Evolutionary conservation across 2,888 invertebrate species (phyloP).

Genomic region (Lasioglossum vierecki): DNA sequence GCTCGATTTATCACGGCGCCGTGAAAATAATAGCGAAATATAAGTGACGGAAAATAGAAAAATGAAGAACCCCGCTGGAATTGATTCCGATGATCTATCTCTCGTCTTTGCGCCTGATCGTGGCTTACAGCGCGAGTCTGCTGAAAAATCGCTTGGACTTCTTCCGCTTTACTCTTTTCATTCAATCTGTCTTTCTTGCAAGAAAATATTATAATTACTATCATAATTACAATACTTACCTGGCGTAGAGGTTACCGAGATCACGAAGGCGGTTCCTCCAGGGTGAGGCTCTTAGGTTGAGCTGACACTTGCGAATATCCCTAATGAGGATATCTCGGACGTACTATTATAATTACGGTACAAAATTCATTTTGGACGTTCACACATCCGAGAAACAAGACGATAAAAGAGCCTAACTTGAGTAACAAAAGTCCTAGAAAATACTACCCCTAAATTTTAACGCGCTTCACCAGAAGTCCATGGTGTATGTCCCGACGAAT

Average conservation of each 20-base stretch:
- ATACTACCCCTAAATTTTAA: no score
- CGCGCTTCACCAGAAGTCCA: no score
- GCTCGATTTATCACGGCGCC: conserved; percentile 56
- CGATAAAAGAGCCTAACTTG: no score
- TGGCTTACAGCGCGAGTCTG: no score
- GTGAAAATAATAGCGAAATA: conserved; percentile 56
- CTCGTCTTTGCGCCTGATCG: neutral
- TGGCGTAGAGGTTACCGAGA: conserved; percentile 86
- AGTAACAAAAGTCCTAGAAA: no score
- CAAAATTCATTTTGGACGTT: neutral
- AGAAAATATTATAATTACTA: neutral
- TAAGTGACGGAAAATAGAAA: conserved; percentile 54
- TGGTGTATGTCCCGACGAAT: neutral
- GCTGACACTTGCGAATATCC: conserved; percentile 85
- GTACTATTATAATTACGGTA: conserved; percentile 40
- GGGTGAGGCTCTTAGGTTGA: conserved; percentile 84
- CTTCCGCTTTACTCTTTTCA: neutral
- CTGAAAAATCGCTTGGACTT: neutral
- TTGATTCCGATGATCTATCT: conserved; percentile 28
- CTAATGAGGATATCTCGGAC: conserved; percentile 84
- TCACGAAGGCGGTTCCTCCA: conserved; percentile 83
- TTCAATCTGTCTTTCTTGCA: neutral
- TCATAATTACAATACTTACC: conserved; percentile 82
- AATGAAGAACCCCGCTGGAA: conserved; percentile 29
- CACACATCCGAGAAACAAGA: no score